A percentile compares a stretch with the other conserved stretches of the same genome.
These are phyloP conservation scores for Nephila pilipes DNA, from an alignment of 1,140 invertebrate genomes.

Conservation along the genomic window DNA sequence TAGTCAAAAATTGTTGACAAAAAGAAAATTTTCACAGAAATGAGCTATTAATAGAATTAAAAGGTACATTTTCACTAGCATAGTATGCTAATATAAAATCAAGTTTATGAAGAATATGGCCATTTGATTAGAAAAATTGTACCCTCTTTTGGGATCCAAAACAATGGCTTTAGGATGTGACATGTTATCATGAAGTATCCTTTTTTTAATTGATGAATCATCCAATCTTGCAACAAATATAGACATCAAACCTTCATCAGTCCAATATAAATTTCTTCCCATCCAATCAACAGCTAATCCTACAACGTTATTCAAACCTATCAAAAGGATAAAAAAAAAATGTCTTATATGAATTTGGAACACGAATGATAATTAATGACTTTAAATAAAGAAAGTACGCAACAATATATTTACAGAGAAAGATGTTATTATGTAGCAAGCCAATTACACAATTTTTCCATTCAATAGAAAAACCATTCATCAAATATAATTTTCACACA, in stretches of 20 bases:
- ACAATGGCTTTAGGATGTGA: conserved; percentile 86
- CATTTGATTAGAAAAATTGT: not conserved
- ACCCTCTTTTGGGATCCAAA: conserved; percentile 85
- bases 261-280: conserved; percentile 91
- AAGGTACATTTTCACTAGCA: not conserved
- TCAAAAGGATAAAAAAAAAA: conserved; percentile 18
- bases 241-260: conserved; percentile 85
- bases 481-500: too few relatives aligned
- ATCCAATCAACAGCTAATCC: conserved; percentile 92
- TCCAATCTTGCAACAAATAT: conserved; percentile 86
- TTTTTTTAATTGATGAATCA: conserved; percentile 83
- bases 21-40: too few relatives aligned
- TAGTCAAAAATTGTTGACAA: too few relatives aligned
- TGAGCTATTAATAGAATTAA: not conserved
- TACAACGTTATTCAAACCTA: conserved; percentile 85
- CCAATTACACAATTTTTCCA: too few relatives aligned
- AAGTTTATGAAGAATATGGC: not conserved
- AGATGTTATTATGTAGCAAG: too few relatives aligned
- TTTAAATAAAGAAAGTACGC: too few relatives aligned
- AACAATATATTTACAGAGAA: too few relatives aligned
- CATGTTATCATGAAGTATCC: conserved; percentile 83
- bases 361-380: too few relatives aligned
- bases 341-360: too few relatives aligned
- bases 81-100: not conserved
- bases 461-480: too few relatives aligned